phyloP scores from a whole-genome alignment of 2,797 vertebrate genomes.

The Lithobates sylvaticus region DNA sequence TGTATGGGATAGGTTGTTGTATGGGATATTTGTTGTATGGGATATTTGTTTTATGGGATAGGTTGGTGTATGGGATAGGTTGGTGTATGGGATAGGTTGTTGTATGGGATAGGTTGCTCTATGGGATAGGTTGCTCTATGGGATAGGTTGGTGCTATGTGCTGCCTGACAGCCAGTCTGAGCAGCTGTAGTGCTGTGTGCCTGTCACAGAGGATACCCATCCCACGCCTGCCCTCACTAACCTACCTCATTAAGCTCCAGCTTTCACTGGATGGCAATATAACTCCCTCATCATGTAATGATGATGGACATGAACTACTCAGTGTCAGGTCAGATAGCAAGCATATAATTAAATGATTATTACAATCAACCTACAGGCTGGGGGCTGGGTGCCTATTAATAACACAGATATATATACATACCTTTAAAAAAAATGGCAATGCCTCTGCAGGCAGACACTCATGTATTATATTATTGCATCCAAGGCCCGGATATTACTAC shows the following conservation, averaged over 20 bases:
- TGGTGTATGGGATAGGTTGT: no score
- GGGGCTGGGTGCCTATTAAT: background rate
- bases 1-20: no score
- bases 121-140: no score
- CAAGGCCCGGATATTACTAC: background rate
- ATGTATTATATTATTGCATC: background rate
- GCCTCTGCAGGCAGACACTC: background rate
- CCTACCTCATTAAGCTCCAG: constrained; percentile 23
- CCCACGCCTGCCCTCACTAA: constrained; percentile 4
- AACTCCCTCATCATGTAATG: constrained; percentile 8
- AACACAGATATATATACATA: background rate
- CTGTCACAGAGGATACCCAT: constrained; percentile 17
- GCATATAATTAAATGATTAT: constrained; percentile 38
- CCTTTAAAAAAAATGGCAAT: background rate
- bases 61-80: no score
- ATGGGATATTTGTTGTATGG: no score
- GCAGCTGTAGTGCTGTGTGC: background rate
- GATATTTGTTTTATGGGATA: no score
- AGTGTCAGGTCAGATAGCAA: constrained; percentile 43
- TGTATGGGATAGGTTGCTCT: no score
- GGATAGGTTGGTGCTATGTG: background rate
- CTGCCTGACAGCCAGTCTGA: background rate
- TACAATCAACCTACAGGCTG: constrained; percentile 35
- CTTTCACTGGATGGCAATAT: constrained; percentile 14
- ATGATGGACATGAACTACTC: constrained; percentile 31